Evolutionary conservation across 2,797 vertebrate species (phyloP).

Genomic region (Chelon labrosus): DNA sequence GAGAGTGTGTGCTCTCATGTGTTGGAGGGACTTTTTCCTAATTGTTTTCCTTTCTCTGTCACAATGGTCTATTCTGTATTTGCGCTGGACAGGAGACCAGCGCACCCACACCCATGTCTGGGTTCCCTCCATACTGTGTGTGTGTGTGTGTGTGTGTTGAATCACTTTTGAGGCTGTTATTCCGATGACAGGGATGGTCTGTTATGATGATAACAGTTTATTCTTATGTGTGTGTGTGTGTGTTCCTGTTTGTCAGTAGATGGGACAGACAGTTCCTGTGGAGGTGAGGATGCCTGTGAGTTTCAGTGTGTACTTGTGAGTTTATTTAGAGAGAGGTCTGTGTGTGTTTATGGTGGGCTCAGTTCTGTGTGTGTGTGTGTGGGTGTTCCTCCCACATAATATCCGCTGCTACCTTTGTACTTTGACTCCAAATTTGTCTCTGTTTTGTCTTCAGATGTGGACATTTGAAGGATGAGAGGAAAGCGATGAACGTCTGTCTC

Average conservation of each 20-base stretch:
- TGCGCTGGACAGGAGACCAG: conserved; percentile 28
- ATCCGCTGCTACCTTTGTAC: conserved; percentile 47
- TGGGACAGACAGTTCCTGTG: conserved; percentile 55
- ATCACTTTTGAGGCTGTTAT: conserved; percentile 26
- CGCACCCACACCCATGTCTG: conserved; percentile 46
- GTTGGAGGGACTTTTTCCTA: conserved; percentile 31
- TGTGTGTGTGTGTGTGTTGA: conserved; percentile 10
- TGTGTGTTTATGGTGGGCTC: conserved; percentile 26
- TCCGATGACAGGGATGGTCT: conserved; percentile 36
- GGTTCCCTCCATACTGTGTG: conserved; percentile 3
- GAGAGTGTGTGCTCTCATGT: conserved; percentile 13
- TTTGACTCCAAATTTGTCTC: conserved; percentile 20
- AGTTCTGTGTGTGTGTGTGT: conserved; percentile 23
- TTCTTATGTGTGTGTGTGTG: conserved; percentile 29
- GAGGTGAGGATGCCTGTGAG: conserved; percentile 40
- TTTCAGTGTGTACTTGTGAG: conserved; percentile 23
- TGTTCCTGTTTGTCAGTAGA: conserved; percentile 58
- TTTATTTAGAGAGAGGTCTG: conserved; percentile 39
- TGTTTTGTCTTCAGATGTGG: conserved; percentile 45
- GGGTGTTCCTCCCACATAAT: conserved; percentile 24
- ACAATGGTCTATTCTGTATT: conserved; percentile 62
- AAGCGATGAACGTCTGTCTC: not conserved
- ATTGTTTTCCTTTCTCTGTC: conserved; percentile 58
- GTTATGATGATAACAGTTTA: conserved; percentile 51
- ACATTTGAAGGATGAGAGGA: conserved; percentile 20